Evolutionary conservation across 2,113 vertebrate genomes (phyloP), one percentile per base, ranked within the genome.

Genomic region (Pavo muticus): DNA sequence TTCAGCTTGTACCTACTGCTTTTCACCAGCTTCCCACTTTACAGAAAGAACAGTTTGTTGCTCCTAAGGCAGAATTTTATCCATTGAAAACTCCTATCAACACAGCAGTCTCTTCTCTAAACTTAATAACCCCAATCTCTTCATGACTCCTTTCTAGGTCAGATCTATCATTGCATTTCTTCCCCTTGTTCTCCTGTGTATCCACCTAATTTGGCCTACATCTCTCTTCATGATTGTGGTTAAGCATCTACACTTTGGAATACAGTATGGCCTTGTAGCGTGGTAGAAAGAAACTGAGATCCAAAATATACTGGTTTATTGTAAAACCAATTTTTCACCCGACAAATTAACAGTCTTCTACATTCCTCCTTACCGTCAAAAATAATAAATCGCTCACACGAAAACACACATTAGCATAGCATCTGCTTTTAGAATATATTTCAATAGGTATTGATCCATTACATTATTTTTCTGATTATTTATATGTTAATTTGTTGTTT

Each of bases 401-500:
- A 77, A 82, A 93, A 83, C 6, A 90, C 25, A 42, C 2, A 27
- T 74, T 77, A 90, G 27, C 18, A 73, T 4, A 69, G 4, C 2
- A 61, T 63, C 56, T 88, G 52, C 69, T 85, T 81, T 75, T 57
- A 70, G 60, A 86, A 90, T 95, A 78, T 83, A 93, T 81, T 87
- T 84, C 72, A 91, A 60, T 76, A 91, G 4, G 3, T 87, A 94
- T 89, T 76, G 90, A 89, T 93, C 64, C 59, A 86, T 79, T 92
- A 50, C 50, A 54, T 44, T 68, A 25, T 61, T 70, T 91, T 86
- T 29, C 65, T 84, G n/a, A 44, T 91, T 90, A 90, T 88, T 94
- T 86, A 32, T 93, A 67, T 39, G 73, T 79, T 91, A 91, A 94
- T 96, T 91, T 94, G 52, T 76, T 90, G 61, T 84, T 95, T 95